Base-by-base conservation (phyloP, 1,140 invertebrate species). In the Drosophila orena region DNA sequence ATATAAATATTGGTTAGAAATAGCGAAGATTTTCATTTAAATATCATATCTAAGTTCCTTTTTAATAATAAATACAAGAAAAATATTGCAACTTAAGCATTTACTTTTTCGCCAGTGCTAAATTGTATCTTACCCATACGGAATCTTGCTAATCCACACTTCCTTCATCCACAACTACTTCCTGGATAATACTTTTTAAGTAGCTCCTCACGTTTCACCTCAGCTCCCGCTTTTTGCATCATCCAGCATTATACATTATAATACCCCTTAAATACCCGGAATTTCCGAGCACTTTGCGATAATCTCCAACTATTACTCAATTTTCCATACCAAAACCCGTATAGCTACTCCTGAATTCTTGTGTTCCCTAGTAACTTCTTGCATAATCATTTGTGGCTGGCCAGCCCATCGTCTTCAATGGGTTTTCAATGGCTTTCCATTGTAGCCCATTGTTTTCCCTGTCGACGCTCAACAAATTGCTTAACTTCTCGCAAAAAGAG, bases 311-410 rank as follows among this genome's bases (percentile, higher is more conserved):
- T 74, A 43, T 62, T 73, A 60, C 69, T 73, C 69, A 73, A 73
- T 62, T 62, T 71, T 50, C 49, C 40, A 46, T 44, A 2, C 37
- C 14, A 53, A 37, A 35, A 42, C 37, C 40, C 27, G 8, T 27
- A 34, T 24, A 34, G 27, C 54, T 62, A 44, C 20, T 70, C 34
- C 53, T 42, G 46, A 46, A 74, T 73, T 49, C 15, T 34, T 73
- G n/a, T 20, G 62, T 80, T 79, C 80, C 73, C 66, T 60, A 30
- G 46, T 81, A 84, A 84, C 77, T 85, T 86, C 77, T 85, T 85
- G 71, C 74, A 81, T 81, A 86, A 85, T 70, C 43, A 78, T 78
- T 77, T 78, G 66, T 77, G 47, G 57, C 42, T 56, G 37, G 24
- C 60, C 72, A 70, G 37, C 60, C 55, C 49, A 44, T 57, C 38